Percentiles rank a stretch among this genome's conserved stretches.
Conservation (phyloP, 2,888 invertebrate genomes). For the Ophioninae sp. region DNA sequence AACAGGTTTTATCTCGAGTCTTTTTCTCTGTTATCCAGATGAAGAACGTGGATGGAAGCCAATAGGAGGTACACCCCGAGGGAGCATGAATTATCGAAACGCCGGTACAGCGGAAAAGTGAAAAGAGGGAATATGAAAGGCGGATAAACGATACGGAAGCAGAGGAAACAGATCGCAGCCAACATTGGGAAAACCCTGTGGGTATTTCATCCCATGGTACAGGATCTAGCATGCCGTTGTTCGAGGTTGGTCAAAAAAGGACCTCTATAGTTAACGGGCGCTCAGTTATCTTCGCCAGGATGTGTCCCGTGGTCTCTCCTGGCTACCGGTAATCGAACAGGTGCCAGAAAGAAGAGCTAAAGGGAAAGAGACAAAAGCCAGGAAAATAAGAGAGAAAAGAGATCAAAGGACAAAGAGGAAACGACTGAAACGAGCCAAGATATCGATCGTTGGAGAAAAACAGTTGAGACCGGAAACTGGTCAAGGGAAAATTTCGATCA, state of each 20-base stretch:
- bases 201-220: constrained; percentile 41
- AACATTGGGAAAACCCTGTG: constrained; percentile 42
- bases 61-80: constrained; percentile 32
- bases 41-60: constrained; percentile 50
- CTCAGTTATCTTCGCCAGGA: constrained; percentile 28
- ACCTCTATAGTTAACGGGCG: constrained; percentile 11
- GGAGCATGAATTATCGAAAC: constrained; percentile 55
- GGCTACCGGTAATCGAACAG: constrained; percentile 9
- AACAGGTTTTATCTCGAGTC: constrained; percentile 35
- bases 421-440: background rate
- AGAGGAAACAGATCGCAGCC: constrained; percentile 43
- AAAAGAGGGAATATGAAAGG: constrained; percentile 29
- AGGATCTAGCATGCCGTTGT: constrained; percentile 37
- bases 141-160: constrained; percentile 30
- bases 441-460: background rate
- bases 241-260: background rate
- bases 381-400: background rate
- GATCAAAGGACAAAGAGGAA: background rate
- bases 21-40: constrained; percentile 57
- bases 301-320: constrained; percentile 15
- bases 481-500: background rate
- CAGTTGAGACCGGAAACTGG: background rate
- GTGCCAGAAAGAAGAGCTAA: background rate
- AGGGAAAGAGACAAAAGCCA: background rate
- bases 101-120: background rate